Evolutionary conservation across 2,797 vertebrate genomes (phyloP).

Genomic region (Sphaeramia orbicularis): DNA sequence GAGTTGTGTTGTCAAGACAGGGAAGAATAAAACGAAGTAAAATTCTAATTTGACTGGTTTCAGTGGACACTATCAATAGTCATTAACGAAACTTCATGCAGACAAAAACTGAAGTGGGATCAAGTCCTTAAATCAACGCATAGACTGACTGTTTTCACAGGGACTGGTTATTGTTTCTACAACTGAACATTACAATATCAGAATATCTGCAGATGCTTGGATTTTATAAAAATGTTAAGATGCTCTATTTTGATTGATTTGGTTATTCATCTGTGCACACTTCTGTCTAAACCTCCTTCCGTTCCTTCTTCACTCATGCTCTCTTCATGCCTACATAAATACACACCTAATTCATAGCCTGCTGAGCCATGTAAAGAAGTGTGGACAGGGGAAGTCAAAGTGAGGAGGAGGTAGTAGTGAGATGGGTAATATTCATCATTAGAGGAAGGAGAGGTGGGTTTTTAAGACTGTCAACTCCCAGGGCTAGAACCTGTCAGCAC

Average conservation of each 20-base stretch:
- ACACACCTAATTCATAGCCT: constrained; percentile 42
- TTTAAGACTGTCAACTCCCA: constrained; percentile 26
- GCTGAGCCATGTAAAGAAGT: constrained; percentile 56
- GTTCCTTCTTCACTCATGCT: not conserved
- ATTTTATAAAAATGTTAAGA: not conserved
- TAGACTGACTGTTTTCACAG: no score
- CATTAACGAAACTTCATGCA: no score
- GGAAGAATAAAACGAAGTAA: not conserved
- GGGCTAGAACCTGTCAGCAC: constrained; percentile 56
- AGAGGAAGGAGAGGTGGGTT: constrained; percentile 31
- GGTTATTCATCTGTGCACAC: not conserved
- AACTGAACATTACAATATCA: not conserved
- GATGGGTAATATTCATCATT: constrained; percentile 52
- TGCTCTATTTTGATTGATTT: not conserved
- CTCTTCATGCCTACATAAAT: constrained; percentile 37
- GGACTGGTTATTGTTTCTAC: not conserved
- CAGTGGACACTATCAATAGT: no score
- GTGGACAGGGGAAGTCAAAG: constrained; percentile 54
- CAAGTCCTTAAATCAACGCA: no score
- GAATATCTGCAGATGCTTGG: not conserved
- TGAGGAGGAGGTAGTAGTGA: constrained; percentile 32
- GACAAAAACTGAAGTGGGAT: no score
- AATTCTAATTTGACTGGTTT: not conserved
- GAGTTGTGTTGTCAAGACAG: not conserved
- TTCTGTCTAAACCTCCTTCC: not conserved